Base-by-base conservation (phyloP, 2,113 vertebrate species). In the Prunella fulvescens region DNA sequence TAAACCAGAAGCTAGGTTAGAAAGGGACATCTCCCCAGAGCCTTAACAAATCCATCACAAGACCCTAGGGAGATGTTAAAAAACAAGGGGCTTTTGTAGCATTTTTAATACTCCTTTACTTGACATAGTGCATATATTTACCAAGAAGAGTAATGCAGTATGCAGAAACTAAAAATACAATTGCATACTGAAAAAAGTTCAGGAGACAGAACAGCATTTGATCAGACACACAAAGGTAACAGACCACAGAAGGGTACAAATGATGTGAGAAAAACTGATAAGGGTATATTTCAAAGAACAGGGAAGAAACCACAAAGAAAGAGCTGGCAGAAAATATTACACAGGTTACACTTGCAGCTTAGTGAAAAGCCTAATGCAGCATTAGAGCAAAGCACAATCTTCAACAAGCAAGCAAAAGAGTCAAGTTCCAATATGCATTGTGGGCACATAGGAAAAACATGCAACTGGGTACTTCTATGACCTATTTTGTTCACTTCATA, bases 1-100 rank as follows among this genome's bases (percentile, higher is more conserved):
- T 92, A 90, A 95, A 86, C 66, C 61, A 93, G 84, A 95, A 92
- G 71, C 22, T 20, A 72, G 71, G 61, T 94, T 81, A 96, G 74
- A 91, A 82, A 85, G 37, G 45, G 73, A 85, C 78, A 86, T 64
- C 39, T 89, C 83, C 76, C 73, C 66, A 73, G 88, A 91, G 86
- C 31, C 66, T 47, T 62, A 81, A 81, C 50, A 93, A 87, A 94
- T 77, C 54, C 71, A 73, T 56, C 86, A 92, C 60, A 91, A 71
- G 48, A 64, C 71, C 14, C 69, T 6, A 17, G 64, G 42, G 90
- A 85, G 25, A 84, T 26, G 60, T 44, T 77, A 84, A 86, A 79
- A 92, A 91, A 91, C 86, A 94, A 76, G 58, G 15, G 48, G 26
- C 64, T 93, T 93, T 90, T 79, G 42, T 78, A 76, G 73, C 1